These are phyloP conservation scores for Phania funesta DNA, from an alignment of 2,888 invertebrate genomes.

Conservation along the genomic window DNA sequence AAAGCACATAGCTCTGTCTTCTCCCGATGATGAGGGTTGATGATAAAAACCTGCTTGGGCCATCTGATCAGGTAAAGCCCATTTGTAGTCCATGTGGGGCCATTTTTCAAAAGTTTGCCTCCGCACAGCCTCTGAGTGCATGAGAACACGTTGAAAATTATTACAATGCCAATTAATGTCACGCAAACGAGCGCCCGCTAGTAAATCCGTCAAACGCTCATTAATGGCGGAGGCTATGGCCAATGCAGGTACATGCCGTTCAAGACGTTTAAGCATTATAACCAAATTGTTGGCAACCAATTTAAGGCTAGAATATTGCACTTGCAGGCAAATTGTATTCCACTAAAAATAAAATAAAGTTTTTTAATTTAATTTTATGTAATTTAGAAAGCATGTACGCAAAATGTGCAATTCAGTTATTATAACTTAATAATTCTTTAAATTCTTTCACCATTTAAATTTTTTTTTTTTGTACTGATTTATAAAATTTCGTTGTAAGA, in stretches of 20 bases:
- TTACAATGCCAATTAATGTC: slow-evolving; percentile 78
- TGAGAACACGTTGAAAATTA: slow-evolving; percentile 82
- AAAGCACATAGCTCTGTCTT: slow-evolving; percentile 97
- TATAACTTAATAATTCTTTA: no score
- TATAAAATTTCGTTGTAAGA: no score
- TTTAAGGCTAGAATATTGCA: slow-evolving; percentile 89
- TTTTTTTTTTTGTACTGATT: no score
- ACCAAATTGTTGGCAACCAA: slow-evolving; percentile 90
- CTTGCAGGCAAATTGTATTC: slow-evolving; percentile 92
- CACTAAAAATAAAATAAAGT: slow-evolving; percentile 84
- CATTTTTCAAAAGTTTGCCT: slow-evolving; percentile 95
- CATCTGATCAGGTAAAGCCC: slow-evolving; percentile 97
- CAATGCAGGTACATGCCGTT: slow-evolving; percentile 90
- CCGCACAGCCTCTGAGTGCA: slow-evolving; percentile 96
- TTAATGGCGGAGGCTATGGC: slow-evolving; percentile 94
- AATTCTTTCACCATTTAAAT: no score
- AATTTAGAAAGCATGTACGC: no score
- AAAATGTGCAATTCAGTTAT: no score
- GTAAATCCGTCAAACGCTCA: slow-evolving; percentile 90
- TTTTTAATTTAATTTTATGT: neutral
- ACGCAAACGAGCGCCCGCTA: slow-evolving; percentile 81
- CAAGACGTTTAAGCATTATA: slow-evolving; percentile 89
- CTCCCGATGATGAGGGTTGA: slow-evolving; percentile 93
- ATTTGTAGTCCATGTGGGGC: slow-evolving; percentile 99
- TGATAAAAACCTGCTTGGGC: slow-evolving; percentile 98